Evolutionary conservation across 2,888 invertebrate genomes (phyloP).

Genomic region (Cetonia aurata): DNA sequence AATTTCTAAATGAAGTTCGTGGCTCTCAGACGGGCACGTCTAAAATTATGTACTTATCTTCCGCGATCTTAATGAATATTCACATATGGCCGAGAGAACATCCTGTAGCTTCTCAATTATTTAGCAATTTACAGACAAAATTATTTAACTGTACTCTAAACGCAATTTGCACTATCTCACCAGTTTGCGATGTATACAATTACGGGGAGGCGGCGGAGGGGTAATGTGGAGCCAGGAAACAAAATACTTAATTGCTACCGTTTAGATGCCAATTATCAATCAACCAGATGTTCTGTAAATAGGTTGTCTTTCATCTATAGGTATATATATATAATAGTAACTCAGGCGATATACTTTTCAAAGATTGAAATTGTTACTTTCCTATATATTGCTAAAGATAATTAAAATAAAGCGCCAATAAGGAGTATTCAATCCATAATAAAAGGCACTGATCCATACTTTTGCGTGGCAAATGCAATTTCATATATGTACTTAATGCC

Average conservation of each 20-base stretch:
- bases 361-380: no score
- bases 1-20: constrained; percentile 21
- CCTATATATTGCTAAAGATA: no score
- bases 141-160: constrained; percentile 41
- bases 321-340: no score
- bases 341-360: no score
- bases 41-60: constrained; percentile 15
- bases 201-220: background rate
- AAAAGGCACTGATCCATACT: no score
- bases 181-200: constrained; percentile 25
- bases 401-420: no score
- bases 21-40: constrained; percentile 8
- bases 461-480: no score
- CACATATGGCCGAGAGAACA: constrained; percentile 26
- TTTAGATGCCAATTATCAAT: constrained; percentile 32
- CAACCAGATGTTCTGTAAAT: constrained; percentile 15
- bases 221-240: constrained; percentile 13
- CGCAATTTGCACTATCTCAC: constrained; percentile 30
- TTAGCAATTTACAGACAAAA: constrained; percentile 42
- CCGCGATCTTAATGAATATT: constrained; percentile 35
- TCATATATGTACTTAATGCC: no score
- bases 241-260: constrained; percentile 29
- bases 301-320: no score
- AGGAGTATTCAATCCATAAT: no score
- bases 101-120: constrained; percentile 45